Percentiles rank a stretch among this genome's conserved stretches.
phyloP scores from a whole-genome alignment of 2,797 vertebrate genomes.

The Coilia nasus region DNA sequence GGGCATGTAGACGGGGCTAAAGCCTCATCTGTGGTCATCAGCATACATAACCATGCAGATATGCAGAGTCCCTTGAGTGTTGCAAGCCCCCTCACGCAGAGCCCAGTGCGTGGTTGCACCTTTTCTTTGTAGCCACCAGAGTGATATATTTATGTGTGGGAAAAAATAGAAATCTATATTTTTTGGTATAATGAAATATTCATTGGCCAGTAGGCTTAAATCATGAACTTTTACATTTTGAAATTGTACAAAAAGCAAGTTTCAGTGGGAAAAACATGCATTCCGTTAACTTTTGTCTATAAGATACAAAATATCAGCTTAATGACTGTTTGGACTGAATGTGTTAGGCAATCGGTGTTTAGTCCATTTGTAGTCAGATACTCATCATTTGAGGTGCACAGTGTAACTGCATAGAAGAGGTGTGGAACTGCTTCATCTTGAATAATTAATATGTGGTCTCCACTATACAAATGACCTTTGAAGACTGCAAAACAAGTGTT shows the following conservation, averaged over 20 bases:
- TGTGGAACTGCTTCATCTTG: not conserved
- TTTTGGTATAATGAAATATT: not conserved
- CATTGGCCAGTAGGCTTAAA: not conserved
- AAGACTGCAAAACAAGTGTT: not conserved
- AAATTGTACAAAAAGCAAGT: not conserved
- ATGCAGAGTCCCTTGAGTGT: not conserved
- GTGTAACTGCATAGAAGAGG: not conserved
- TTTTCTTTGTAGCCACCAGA: not conserved
- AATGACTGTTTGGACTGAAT: not conserved
- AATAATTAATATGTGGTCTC: not conserved
- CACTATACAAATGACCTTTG: not conserved
- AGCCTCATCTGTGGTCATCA: too few relatives aligned
- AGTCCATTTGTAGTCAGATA: not conserved
- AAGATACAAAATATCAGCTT: not conserved
- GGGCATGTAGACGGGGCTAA: not conserved
- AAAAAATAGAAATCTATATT: not conserved
- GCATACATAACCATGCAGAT: not conserved
- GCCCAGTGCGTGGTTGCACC: not conserved
- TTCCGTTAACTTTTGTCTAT: too few relatives aligned
- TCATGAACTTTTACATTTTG: not conserved
- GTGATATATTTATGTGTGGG: not conserved
- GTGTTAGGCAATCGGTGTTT: not conserved
- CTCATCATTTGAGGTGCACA: not conserved
- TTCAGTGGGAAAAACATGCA: not conserved
- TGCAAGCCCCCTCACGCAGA: too few relatives aligned